phyloP scores from a whole-genome alignment of 2,888 invertebrate species.

The Drosophila putrida region DNA sequence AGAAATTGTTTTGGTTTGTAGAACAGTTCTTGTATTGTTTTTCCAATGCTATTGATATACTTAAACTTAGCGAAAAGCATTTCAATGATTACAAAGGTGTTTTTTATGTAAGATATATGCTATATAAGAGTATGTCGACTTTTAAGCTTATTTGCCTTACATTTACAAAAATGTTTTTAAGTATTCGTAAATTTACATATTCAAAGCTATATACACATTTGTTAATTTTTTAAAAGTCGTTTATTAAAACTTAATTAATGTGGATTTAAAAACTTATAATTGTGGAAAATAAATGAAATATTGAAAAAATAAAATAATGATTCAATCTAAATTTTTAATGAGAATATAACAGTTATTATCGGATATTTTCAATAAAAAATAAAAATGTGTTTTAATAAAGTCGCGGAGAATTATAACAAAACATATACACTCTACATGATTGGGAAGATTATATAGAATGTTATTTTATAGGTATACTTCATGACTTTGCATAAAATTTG shows the following conservation, averaged over 20 bases:
- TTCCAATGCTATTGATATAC: slow-evolving; percentile 32
- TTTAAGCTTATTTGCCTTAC: slow-evolving; percentile 46
- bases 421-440: not conserved
- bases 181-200: slow-evolving; percentile 35
- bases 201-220: slow-evolving; percentile 56
- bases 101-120: slow-evolving; percentile 24
- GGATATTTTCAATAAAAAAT: not conserved
- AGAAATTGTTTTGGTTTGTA: slow-evolving; percentile 16
- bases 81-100: slow-evolving; percentile 37
- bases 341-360: not conserved
- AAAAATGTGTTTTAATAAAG: slow-evolving; percentile 7
- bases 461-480: not conserved
- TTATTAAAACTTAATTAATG: slow-evolving; percentile 10
- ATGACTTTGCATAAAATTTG: not conserved
- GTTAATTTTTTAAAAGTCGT: not conserved
- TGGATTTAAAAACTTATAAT: slow-evolving; percentile 12
- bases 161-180: slow-evolving; percentile 54
- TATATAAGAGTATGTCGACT: slow-evolving; percentile 32
- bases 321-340: slow-evolving; percentile 31
- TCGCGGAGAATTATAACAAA: not conserved
- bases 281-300: slow-evolving; percentile 28
- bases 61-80: slow-evolving; percentile 49
- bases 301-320: not conserved
- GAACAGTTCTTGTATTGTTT: slow-evolving; percentile 57
- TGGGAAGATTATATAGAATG: slow-evolving; percentile 1